Evolutionary conservation across 2,888 invertebrate genomes (phyloP), one percentile per base, ranked within the genome.

Genomic region (Micoletzkya japonica): DNA sequence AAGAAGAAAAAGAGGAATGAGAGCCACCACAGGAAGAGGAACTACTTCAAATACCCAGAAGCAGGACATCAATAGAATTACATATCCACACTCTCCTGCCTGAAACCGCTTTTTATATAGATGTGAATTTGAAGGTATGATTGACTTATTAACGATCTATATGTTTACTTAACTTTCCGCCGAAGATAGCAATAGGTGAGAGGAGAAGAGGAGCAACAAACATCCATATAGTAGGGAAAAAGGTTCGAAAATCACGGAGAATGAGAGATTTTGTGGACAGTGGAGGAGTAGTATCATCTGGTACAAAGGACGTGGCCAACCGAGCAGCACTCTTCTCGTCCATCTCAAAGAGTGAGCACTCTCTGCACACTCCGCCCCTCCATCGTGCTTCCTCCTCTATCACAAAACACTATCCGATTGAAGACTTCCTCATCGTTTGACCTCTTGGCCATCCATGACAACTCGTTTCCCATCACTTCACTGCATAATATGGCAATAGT

Each of bases 31-130:
- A 0, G 79, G 79, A 14, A 81, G 69, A 10, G 81, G 80, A 24
- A 80, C 74, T 17, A 80, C 69, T 56, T 81, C 80, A 1, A 74
- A 72, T 30, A 81, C 75, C 81, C 80, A 80, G 70, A 74, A 81
- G 61, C 76, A 75, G 4, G 78, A 78, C 76, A 80, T 76, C 26
- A 80, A 68, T 30, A 78, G 61, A 30, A 79, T 77, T 14, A 76
- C 78, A 63, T 74, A 81, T 37, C 72, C 74, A 70, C 81, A 81
- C 6, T 50, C 26, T 7, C 56, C 37, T 6, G 56, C 68, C 74
- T 74, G 49, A 32, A 73, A 58, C 28, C 4, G 28, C 4, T n/a
- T 4, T 36, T 32, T 39, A 61, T 24, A 6, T 24, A 69, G 24
- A 4, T 32, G 57, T 26, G 20, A 24, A 63, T 59, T 26, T 20